These are phyloP conservation scores for Samia ricini DNA, from an alignment of 1,140 invertebrate species.

Conservation along the genomic window DNA sequence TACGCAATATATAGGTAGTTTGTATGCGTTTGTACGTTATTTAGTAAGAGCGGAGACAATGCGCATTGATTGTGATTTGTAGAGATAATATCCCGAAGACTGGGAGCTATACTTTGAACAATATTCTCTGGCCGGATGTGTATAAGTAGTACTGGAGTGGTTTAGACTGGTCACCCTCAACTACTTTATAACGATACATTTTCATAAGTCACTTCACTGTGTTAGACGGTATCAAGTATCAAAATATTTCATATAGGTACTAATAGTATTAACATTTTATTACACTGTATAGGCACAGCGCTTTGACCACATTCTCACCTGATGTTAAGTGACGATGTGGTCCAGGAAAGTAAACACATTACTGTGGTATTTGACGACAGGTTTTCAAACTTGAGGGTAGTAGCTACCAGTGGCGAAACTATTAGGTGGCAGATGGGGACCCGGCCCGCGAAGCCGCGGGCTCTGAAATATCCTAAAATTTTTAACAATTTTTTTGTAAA, in stretches of 20 bases:
- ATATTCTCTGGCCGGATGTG: constrained; percentile 15
- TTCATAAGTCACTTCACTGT: constrained; percentile 29
- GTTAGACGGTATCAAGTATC: constrained; percentile 3
- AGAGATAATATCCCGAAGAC: neutral
- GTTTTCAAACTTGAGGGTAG: too few relatives aligned
- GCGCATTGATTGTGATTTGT: neutral
- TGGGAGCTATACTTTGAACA: neutral
- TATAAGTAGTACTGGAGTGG: constrained; percentile 6
- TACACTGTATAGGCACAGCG: too few relatives aligned
- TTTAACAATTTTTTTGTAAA: too few relatives aligned
- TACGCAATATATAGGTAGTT: neutral
- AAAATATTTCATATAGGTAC: neutral
- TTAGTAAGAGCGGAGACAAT: neutral
- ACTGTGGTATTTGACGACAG: too few relatives aligned
- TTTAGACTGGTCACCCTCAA: constrained; percentile 31
- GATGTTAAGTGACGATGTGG: neutral
- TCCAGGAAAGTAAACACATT: too few relatives aligned
- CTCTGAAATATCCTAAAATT: too few relatives aligned
- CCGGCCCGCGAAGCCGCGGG: too few relatives aligned
- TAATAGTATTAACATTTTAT: neutral
- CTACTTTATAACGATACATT: constrained; percentile 54
- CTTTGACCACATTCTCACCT: too few relatives aligned
- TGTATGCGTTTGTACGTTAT: neutral
- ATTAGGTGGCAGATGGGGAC: too few relatives aligned
- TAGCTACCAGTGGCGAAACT: too few relatives aligned